A percentile compares a stretch with the other conserved stretches of the same genome.
Conservation (phyloP, 2,113 vertebrate genomes). For the Ia io region DNA sequence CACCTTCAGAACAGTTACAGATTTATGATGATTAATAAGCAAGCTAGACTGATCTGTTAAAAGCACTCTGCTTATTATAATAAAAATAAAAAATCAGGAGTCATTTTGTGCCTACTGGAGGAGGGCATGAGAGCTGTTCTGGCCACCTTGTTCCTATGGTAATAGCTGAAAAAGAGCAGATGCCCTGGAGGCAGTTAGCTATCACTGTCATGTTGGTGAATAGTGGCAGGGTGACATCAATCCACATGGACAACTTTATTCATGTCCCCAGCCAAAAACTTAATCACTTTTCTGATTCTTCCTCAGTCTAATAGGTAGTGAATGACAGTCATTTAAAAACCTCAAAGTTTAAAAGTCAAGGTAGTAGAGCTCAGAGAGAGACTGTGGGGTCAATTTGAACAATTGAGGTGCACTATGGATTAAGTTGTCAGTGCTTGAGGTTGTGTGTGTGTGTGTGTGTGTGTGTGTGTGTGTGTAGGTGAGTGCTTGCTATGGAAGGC, state of each 20-base stretch:
- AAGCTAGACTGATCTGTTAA: not conserved
- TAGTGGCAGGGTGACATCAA: constrained; percentile 43
- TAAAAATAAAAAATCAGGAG: not conserved
- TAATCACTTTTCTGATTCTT: constrained; percentile 51
- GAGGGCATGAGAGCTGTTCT: not conserved
- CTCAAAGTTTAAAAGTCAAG: not conserved
- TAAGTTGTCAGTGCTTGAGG: not conserved
- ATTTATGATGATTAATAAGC: not conserved
- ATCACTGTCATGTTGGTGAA: constrained; percentile 29
- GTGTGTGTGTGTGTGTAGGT: not conserved
- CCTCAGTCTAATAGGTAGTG: constrained; percentile 8
- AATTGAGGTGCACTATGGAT: not conserved
- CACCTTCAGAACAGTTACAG: not conserved
- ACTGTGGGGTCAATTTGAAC: not conserved
- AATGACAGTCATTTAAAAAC: constrained; percentile 55
- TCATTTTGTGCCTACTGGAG: not conserved
- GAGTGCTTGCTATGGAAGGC: not conserved
- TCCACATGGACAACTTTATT: constrained; percentile 56
- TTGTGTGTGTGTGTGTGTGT: not conserved
- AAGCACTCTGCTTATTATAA: not conserved
- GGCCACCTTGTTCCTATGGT: not conserved
- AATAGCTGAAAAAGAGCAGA: not conserved
- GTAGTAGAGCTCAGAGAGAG: not conserved
- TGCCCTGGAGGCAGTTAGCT: not conserved
- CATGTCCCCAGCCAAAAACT: constrained; percentile 9